Conservation (phyloP, 2,113 vertebrate genomes). For the Hystrix brachyura region DNA sequence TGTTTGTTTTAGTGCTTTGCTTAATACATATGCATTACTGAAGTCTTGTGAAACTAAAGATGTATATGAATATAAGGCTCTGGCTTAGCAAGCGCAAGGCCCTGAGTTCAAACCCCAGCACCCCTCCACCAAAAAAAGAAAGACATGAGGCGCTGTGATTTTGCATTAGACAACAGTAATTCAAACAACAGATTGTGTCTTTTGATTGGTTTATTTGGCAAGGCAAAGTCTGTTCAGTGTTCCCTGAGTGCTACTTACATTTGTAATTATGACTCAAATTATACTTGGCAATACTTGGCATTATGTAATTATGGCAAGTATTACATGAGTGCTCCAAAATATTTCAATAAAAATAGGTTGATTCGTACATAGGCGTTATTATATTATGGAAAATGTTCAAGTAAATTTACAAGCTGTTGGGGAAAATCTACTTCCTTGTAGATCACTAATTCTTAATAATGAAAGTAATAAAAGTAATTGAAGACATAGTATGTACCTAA, state of each 20-base stretch:
- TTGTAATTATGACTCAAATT: slow-evolving; percentile 37
- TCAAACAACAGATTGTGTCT: slow-evolving; percentile 14
- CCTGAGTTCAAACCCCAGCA: too few species aligned
- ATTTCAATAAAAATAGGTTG: slow-evolving; percentile 28
- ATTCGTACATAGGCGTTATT: neutral
- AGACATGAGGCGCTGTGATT: slow-evolving; percentile 57
- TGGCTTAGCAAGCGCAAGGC: too few species aligned
- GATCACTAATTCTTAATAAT: slow-evolving; percentile 45
- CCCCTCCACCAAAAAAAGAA: too few species aligned
- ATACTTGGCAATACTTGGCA: too few species aligned
- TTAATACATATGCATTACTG: slow-evolving; percentile 11
- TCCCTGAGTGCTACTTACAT: slow-evolving; percentile 50
- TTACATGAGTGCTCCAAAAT: slow-evolving; percentile 39
- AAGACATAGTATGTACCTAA: neutral
- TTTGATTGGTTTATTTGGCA: slow-evolving; percentile 42
- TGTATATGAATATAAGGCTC: neutral
- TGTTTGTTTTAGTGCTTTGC: slow-evolving; percentile 52
- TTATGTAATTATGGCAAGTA: neutral
- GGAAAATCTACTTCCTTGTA: neutral
- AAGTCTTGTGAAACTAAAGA: slow-evolving; percentile 59
- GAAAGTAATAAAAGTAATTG: slow-evolving; percentile 38
- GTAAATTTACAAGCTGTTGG: neutral
- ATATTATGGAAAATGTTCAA: slow-evolving; percentile 35
- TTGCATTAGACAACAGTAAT: slow-evolving; percentile 49
- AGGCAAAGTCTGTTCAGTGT: slow-evolving; percentile 48